phyloP scores from a whole-genome alignment of 2,113 vertebrate species.

The Macrotis lagotis region DNA sequence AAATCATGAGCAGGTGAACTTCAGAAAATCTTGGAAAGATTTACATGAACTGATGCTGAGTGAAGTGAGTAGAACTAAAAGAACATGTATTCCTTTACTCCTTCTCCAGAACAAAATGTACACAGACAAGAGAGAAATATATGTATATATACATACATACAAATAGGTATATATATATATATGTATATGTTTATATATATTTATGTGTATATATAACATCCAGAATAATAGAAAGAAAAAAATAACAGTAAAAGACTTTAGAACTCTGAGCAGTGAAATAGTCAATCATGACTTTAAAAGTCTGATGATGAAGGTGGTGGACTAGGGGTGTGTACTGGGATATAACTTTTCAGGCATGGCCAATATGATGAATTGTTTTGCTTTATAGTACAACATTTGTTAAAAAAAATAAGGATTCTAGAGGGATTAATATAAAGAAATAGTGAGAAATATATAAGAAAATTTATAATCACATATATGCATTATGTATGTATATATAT shows the following conservation, averaged over 20 bases:
- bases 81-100: too few relatives aligned
- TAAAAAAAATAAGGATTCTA: background rate
- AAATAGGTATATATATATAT: too few relatives aligned
- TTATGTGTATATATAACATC: too few relatives aligned
- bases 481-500: background rate
- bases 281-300: background rate
- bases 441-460: background rate
- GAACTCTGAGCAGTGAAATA: background rate
- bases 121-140: background rate
- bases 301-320: background rate
- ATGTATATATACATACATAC: too few relatives aligned
- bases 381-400: background rate
- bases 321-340: background rate
- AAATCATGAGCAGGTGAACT: too few relatives aligned
- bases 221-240: background rate
- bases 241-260: background rate
- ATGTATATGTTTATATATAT: too few relatives aligned
- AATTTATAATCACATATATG: too few relatives aligned
- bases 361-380: background rate
- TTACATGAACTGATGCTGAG: too few relatives aligned
- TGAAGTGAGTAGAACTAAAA: too few relatives aligned
- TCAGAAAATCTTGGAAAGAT: too few relatives aligned
- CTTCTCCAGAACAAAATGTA: background rate
- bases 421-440: background rate
- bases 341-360: background rate